Base-by-base conservation (phyloP, 2,797 vertebrate genomes). In the Gobio occitaniae region DNA sequence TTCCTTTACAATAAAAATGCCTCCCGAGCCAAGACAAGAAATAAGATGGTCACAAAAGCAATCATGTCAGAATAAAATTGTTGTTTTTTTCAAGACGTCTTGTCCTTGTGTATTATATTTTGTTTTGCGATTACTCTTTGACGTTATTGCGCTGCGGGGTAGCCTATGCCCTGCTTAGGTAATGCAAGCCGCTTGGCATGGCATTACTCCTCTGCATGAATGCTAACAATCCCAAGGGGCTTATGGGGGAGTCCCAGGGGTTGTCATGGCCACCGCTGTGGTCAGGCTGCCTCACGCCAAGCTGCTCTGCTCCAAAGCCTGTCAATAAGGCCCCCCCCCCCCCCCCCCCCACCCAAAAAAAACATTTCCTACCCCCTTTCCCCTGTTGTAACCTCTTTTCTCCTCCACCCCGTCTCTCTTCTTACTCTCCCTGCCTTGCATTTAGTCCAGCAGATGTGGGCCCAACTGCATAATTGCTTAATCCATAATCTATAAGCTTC, bases 61-160 rank as follows among this genome's bases (percentile, higher is more conserved):
- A 89, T 94, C 93, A 94, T 95, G 94, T 94, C 91, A 92, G 90
- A 95, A 95, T 94, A 94, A 96, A 91, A 93, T 91, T 89, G 82
- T 91, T 92, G 89, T 92, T 92, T 94, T 92, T 92, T 94, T 92
- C 91, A 92, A 93, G 76, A 16, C 36, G 70, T 61, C 25, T 86
- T 81, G 85, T 83, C 47, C 25, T 80, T 87, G 66, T 79, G 52
- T 83, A 15, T 74, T 25, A 6, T 74, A 21, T 68, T 52, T 84
- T 70, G 74, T 50, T 75, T 70, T 56, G 78, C 83, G 38, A 63
- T 66, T 75, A 32, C 19, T 72, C 48, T 81, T 69, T 81, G 63
- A 65, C 2, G 6, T 65, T 36, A 56, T 76, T 66, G 41, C 21
- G 12, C 8, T 65, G 16, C 15, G 63, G n/a, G 36, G 71, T 66